Base-by-base conservation (phyloP, 2,113 vertebrate species). In the Phocoena phocoena region DNA sequence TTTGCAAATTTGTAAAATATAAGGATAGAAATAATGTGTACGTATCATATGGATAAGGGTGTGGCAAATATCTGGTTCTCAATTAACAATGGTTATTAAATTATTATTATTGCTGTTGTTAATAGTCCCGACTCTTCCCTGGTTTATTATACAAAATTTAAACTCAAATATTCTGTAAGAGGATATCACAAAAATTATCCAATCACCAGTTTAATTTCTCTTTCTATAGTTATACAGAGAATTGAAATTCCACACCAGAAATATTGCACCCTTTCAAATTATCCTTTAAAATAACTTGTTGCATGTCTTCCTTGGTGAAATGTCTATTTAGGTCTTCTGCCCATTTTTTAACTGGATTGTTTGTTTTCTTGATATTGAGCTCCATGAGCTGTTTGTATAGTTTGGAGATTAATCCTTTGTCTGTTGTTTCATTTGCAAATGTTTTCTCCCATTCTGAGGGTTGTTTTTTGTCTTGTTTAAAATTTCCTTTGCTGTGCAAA, bases 261-360 rank as follows among this genome's bases (percentile, higher is more conserved):
- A 98, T 94, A 95, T 50, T 95, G 63, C 79, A 97, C 76, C 36
- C 90, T 96, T 95, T 96, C 76, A 96, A 97, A 97, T 96, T 79
- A 96, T 93, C 71, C 92, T 93, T 96, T 95, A 96, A 98, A 98
- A 98, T 96, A 97, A 96, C 95, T 91, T 96, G 70, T 93, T 95
- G 93, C 50, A 50, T 50, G 50, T 50, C 50, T 15, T 50, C 50
- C 50, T 50, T 50, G 50, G 50, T 50, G 50, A 50, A 50, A 50
- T 50, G 50, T 50, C 50, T 50, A 50, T 50, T 50, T 50, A 50
- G 50, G 50, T 50, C 50, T 50, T 50, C 50, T 50, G 50, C 50
- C 14, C 50, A 50, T 15, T 50, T 50, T 50, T 50, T 50, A 50
- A 50, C 50, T 50, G 14, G 13, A 15, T 50, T 50, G 50, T 50